phyloP scores from a whole-genome alignment of 2,888 invertebrate species.

The Drosophila lutescens region DNA sequence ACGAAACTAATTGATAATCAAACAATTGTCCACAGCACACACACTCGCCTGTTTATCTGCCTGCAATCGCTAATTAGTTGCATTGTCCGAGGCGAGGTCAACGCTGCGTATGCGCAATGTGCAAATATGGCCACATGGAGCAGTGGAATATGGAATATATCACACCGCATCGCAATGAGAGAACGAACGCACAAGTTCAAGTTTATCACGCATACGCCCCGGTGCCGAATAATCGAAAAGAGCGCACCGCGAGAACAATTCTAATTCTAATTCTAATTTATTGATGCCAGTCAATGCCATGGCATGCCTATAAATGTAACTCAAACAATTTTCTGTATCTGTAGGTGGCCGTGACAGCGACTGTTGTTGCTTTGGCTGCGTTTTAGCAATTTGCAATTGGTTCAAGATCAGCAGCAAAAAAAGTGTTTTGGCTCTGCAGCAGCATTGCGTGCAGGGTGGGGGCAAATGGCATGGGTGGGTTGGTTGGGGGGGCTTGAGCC shows the following conservation, averaged over 20 bases:
- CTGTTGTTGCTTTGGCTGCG: slow-evolving; percentile 53
- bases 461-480: neutral
- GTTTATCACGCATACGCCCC: slow-evolving; percentile 63
- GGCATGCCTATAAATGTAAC: slow-evolving; percentile 54
- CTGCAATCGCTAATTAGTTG: slow-evolving; percentile 59
- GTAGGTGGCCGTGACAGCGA: slow-evolving; percentile 47
- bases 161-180: slow-evolving; percentile 2
- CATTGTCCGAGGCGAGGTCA: slow-evolving; percentile 49
- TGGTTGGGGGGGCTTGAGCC: slow-evolving; percentile 6
- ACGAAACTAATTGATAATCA: slow-evolving; percentile 73
- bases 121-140: slow-evolving; percentile 48
- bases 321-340: slow-evolving; percentile 42
- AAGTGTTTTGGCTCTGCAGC: slow-evolving; percentile 24
- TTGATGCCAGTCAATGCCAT: slow-evolving; percentile 60
- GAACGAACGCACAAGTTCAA: slow-evolving; percentile 61
- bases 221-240: slow-evolving; percentile 18
- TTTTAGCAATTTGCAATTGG: slow-evolving; percentile 75
- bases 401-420: slow-evolving; percentile 73
- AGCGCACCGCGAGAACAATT: slow-evolving; percentile 40
- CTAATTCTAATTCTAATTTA: slow-evolving; percentile 52
- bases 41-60: slow-evolving; percentile 35
- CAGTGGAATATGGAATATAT: neutral
- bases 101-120: slow-evolving; percentile 75
- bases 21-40: slow-evolving; percentile 53
- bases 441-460: slow-evolving; percentile 43